A percentile compares a stretch with the other conserved stretches of the same genome.
phyloP scores from a whole-genome alignment of 2,888 invertebrate species.

The Ochropacha duplaris region DNA sequence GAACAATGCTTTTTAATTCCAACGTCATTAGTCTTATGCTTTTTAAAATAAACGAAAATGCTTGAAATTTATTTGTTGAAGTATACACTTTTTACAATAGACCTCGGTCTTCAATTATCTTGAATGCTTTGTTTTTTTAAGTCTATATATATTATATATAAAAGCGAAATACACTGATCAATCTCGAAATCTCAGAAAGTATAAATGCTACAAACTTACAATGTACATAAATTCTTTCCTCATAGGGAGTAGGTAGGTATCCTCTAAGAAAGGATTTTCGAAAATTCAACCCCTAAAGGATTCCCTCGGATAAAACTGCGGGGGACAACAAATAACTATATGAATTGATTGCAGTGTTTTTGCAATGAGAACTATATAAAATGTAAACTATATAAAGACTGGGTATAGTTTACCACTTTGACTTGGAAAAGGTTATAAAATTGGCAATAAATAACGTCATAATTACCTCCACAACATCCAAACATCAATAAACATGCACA shows the following conservation, averaged over 20 bases:
- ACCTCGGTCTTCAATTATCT: not conserved
- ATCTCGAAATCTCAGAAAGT: too few relatives aligned
- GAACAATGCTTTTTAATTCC: conserved; percentile 42
- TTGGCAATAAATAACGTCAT: not conserved
- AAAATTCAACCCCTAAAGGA: too few relatives aligned
- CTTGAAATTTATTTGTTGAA: not conserved
- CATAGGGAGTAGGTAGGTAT: too few relatives aligned
- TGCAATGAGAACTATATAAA: not conserved
- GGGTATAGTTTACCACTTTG: too few relatives aligned
- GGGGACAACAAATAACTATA: too few relatives aligned
- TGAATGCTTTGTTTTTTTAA: not conserved
- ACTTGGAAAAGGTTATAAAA: not conserved
- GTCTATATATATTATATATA: too few relatives aligned
- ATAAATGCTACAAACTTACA: too few relatives aligned
- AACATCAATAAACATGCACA: conserved; percentile 1
- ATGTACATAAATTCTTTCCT: too few relatives aligned
- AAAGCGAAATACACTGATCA: too few relatives aligned
- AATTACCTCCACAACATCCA: not conserved
- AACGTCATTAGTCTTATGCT: conserved; percentile 30
- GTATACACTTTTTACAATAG: not conserved
- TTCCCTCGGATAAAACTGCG: too few relatives aligned
- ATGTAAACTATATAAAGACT: too few relatives aligned
- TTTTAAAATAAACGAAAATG: not conserved
- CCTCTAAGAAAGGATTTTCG: too few relatives aligned
- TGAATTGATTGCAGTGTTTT: not conserved